Conservation (phyloP, 2,113 vertebrate species). For the Atherinomorus stipes region DNA sequence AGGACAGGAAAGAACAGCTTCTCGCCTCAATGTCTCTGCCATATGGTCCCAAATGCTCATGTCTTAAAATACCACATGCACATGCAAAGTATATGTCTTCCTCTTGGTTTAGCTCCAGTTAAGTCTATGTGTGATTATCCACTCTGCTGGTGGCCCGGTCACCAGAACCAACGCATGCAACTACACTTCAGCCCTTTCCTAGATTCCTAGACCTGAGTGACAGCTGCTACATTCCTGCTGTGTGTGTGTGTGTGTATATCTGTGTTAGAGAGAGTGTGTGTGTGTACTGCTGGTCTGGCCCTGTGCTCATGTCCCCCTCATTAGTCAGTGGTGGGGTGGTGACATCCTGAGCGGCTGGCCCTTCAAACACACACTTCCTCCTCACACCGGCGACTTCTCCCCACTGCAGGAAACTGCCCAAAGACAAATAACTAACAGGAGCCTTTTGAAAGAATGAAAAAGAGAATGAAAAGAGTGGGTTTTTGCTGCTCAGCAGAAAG, state of each 20-base stretch:
- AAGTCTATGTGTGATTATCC: constrained; percentile 43
- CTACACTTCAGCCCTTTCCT: constrained; percentile 52
- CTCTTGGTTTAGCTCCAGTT: constrained; percentile 4
- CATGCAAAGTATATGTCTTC: constrained; percentile 6
- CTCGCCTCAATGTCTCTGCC: constrained; percentile 65
- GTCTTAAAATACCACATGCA: constrained; percentile 49
- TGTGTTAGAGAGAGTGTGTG: neutral
- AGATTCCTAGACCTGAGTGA: constrained; percentile 75
- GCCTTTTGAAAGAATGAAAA: constrained; percentile 29
- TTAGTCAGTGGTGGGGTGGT: constrained; percentile 79
- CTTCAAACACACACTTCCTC: constrained; percentile 84
- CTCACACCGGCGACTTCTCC: constrained; percentile 77
- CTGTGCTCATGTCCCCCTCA: constrained; percentile 78
- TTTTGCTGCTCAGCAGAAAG: neutral
- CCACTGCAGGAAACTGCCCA: constrained; percentile 65
- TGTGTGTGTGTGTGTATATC: constrained; percentile 61
- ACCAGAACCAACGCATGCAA: constrained; percentile 13
- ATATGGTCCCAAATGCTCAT: constrained; percentile 57
- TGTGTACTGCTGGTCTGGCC: constrained; percentile 40
- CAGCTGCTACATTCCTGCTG: constrained; percentile 86
- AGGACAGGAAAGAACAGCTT: constrained; percentile 47
- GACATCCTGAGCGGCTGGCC: constrained; percentile 84
- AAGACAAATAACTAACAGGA: constrained; percentile 64
- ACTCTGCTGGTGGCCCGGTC: constrained; percentile 48
- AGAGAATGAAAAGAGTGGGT: neutral